Conservation (phyloP, 1,140 invertebrate species). For the Trigoniulus corallinus region DNA sequence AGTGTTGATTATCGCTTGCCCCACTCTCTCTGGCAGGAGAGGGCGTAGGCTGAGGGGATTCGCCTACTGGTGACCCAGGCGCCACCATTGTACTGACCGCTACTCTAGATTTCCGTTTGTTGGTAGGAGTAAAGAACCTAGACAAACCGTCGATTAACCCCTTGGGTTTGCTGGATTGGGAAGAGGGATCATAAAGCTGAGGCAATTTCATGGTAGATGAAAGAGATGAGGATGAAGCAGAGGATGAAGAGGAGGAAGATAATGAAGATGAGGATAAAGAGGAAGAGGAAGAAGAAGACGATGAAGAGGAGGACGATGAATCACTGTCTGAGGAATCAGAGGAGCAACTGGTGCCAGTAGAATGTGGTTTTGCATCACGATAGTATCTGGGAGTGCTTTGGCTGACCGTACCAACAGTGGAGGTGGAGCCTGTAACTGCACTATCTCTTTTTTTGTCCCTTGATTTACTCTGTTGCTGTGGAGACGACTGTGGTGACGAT, state of each 20-base stretch:
- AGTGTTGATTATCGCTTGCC: not conserved
- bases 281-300: not conserved
- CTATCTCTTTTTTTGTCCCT: not conserved
- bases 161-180: slow-evolving; percentile 4
- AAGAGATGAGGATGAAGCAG: slow-evolving; percentile 11
- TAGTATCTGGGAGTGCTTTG: not conserved
- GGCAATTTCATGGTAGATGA: not conserved
- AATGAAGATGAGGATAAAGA: not conserved
- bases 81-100: slow-evolving; percentile 1
- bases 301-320: not conserved
- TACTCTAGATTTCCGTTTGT: slow-evolving; percentile 21
- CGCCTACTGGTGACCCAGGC: not conserved
- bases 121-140: slow-evolving; percentile 24
- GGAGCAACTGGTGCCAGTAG: not conserved
- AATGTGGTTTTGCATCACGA: not conserved
- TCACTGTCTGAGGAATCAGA: not conserved
- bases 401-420: not conserved
- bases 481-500: too few relatives aligned
- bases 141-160: slow-evolving; percentile 20
- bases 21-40: not conserved
- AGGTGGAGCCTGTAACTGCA: too few relatives aligned
- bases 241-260: slow-evolving; percentile 27
- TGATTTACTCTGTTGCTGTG: not conserved
- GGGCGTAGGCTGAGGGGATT: not conserved
- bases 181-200: not conserved